phyloP scores from a whole-genome alignment of 2,888 invertebrate species.

The Eupeodes luniger region DNA sequence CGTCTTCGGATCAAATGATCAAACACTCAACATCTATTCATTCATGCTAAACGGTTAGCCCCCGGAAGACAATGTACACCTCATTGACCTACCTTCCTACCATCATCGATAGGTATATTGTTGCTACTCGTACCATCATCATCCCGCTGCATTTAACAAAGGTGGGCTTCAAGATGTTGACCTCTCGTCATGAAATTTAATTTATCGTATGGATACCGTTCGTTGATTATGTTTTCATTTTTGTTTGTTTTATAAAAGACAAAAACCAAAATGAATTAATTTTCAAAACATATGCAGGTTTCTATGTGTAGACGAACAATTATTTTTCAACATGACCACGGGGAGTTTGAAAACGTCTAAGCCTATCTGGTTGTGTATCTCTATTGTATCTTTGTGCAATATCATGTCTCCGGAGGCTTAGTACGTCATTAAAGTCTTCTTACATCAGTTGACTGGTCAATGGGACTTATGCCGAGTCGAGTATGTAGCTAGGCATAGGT shows the following conservation, averaged over 20 bases:
- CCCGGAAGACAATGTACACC: slow-evolving; percentile 38
- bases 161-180: slow-evolving; percentile 39
- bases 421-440: slow-evolving; percentile 32
- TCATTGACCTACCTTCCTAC: too few relatives aligned
- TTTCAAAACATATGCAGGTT: slow-evolving; percentile 23
- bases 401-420: not conserved
- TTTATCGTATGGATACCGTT: slow-evolving; percentile 37
- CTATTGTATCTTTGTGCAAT: not conserved
- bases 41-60: slow-evolving; percentile 35
- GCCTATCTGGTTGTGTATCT: not conserved
- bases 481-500: too few relatives aligned
- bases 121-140: not conserved
- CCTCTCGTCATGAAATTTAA: slow-evolving; percentile 43
- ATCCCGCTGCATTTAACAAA: not conserved
- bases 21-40: slow-evolving; percentile 11
- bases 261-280: slow-evolving; percentile 27
- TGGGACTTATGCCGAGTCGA: not conserved
- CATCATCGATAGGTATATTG: not conserved
- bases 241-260: slow-evolving; percentile 2
- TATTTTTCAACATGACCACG: not conserved
- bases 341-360: not conserved
- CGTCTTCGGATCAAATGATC: not conserved
- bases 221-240: slow-evolving; percentile 8
- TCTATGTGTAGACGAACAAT: not conserved
- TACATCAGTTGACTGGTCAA: slow-evolving; percentile 36